Conservation (phyloP, 2,888 invertebrate genomes). For the Amphimallon solstitiale region DNA sequence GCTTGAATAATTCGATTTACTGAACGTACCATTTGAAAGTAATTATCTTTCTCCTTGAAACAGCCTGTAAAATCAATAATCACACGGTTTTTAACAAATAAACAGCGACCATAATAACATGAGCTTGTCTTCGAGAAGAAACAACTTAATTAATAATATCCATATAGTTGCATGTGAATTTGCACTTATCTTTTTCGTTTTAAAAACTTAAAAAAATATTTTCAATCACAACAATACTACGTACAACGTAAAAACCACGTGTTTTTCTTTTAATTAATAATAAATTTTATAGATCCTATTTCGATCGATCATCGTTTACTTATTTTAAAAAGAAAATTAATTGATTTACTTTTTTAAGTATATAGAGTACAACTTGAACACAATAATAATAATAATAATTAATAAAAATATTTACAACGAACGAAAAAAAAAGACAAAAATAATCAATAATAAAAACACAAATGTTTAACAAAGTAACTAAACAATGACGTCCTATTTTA, state of each 20-base stretch:
- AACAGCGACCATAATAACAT: slow-evolving; percentile 42
- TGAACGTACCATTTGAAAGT: too few relatives aligned
- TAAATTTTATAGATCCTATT: slow-evolving; percentile 31
- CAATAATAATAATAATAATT: slow-evolving; percentile 36
- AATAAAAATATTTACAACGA: slow-evolving; percentile 38
- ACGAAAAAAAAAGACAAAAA: slow-evolving; percentile 33
- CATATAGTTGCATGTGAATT: slow-evolving; percentile 41
- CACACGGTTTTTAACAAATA: slow-evolving; percentile 41
- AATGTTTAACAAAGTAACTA: slow-evolving; percentile 32
- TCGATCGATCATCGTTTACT: slow-evolving; percentile 25
- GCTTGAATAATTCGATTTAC: too few relatives aligned
- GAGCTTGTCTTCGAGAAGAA: slow-evolving; percentile 27
- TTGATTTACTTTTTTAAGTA: slow-evolving; percentile 45
- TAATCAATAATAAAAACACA: slow-evolving; percentile 37
- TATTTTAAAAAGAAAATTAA: slow-evolving; percentile 42
- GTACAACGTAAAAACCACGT: slow-evolving; percentile 52
- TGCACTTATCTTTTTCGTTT: slow-evolving; percentile 43
- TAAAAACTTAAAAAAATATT: slow-evolving; percentile 55
- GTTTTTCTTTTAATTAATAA: slow-evolving; percentile 19
- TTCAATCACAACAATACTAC: slow-evolving; percentile 60
- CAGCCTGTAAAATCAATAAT: background rate
- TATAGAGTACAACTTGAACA: slow-evolving; percentile 41
- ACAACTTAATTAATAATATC: slow-evolving; percentile 21
- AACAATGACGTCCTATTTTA: slow-evolving; percentile 33
- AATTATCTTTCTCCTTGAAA: too few relatives aligned